phyloP scores from a whole-genome alignment of 2,797 vertebrate genomes.

The Chromis chromis region DNA sequence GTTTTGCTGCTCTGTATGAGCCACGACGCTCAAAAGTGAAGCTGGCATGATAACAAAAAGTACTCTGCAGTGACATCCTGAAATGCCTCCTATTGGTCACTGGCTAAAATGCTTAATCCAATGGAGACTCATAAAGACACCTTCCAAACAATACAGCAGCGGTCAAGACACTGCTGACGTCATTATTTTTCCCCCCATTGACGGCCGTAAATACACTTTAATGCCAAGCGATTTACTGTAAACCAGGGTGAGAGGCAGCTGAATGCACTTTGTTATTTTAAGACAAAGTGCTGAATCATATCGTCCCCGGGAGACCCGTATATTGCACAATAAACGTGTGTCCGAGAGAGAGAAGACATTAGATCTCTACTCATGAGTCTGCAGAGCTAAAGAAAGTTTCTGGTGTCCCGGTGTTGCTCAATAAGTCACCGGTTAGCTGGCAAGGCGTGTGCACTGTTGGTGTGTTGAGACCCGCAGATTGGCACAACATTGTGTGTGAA shows the following conservation, averaged over 20 bases:
- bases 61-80: not conserved
- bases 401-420: conserved; percentile 47
- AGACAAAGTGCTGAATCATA: conserved; percentile 47
- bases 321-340: conserved; percentile 52
- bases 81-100: conserved; percentile 5
- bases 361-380: conserved; percentile 27
- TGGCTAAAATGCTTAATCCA: conserved; percentile 12
- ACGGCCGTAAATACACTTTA: conserved; percentile 29
- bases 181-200: conserved; percentile 12
- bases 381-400: conserved; percentile 28
- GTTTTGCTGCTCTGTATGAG: conserved; percentile 22
- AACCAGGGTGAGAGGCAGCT: conserved; percentile 36
- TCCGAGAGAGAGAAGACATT: conserved; percentile 30
- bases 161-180: conserved; percentile 8
- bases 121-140: conserved; percentile 1
- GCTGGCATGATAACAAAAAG: conserved; percentile 29
- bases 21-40: not conserved
- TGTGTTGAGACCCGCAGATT: conserved; percentile 67
- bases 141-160: conserved; percentile 30
- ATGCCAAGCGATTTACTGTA: conserved; percentile 43
- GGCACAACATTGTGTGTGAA: conserved; percentile 63
- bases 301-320: conserved; percentile 51
- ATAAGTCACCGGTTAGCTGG: conserved; percentile 34
- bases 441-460: conserved; percentile 44
- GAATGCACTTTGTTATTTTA: conserved; percentile 44